Base-by-base conservation (phyloP, 2,888 invertebrate species). In the Drosophila trichaetosa region DNA sequence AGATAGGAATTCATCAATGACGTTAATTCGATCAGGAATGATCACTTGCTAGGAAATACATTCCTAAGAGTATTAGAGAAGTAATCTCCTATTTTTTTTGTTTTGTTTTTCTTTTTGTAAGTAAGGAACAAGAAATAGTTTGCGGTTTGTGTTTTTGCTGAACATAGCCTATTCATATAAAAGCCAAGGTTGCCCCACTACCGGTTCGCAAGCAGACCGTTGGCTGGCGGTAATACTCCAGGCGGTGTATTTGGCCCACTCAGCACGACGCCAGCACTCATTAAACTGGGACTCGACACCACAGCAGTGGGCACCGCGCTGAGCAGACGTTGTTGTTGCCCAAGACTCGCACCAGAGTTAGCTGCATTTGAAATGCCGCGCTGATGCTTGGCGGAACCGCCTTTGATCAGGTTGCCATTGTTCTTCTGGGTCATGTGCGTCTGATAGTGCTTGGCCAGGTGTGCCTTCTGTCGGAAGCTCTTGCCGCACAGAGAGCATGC, bases 401-500 rank as follows among this genome's bases (percentile, higher is more conserved):
- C 94, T 82, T 95, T 95, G 66, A 93, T 93, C 56, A 95, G 93
- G 71, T 91, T 94, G 59, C 95, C 95, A 82, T 95, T 95, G 88
- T 95, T 96, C 93, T 97, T 97, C 93, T 97, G 97, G 56, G 97
- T 97, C 91, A 97, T 96, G 93, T 98, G 98, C 73, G 98, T 98
- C 94, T 98, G 98, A 92, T 98, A 97, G 93, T 98, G 98, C 92
- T 98, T 98, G 71, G 98, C 98, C 85, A 98, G 94, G 90, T 98
- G 98, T 1, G 98, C 98, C 91, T 98, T 98, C 93, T 98, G 98
- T 57, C 98, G 95, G 94, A 98, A 98, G 91, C 97, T 97, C 93
- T 98, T 98, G 77, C 98, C 98, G 93, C 99, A 99, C 67, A 98
- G 95, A 24, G 96, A 96, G 93, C 99, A 99, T 40, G 97, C 95